Evolutionary conservation across 2,888 invertebrate species (phyloP).

Genomic region (Nemapogon koenigi): DNA sequence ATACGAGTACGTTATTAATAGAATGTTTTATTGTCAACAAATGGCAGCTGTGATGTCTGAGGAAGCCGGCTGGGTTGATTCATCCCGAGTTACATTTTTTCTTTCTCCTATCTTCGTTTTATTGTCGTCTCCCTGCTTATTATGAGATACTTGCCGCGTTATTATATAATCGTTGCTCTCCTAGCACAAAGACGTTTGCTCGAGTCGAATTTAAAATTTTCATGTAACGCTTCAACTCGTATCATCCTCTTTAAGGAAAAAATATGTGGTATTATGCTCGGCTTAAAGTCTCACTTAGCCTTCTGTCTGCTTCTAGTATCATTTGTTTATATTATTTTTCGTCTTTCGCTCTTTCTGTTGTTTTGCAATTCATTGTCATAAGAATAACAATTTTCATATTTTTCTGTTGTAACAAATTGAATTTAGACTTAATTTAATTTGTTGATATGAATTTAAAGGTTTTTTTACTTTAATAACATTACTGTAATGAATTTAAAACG

Average conservation of each 20-base stretch:
- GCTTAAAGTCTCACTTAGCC: constrained; percentile 19
- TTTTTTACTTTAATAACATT: too few species aligned
- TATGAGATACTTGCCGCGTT: constrained; percentile 21
- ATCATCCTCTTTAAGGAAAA: constrained; percentile 22
- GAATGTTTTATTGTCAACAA: too few species aligned
- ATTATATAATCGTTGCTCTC: constrained; percentile 21
- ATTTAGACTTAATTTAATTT: too few species aligned
- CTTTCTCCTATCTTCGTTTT: constrained; percentile 16
- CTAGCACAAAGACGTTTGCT: constrained; percentile 13
- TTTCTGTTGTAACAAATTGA: too few species aligned
- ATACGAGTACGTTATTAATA: too few species aligned
- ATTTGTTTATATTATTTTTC: constrained; percentile 18
- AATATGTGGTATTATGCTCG: constrained; percentile 22
- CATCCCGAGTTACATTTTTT: constrained; percentile 8
- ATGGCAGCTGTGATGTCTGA: too few species aligned
- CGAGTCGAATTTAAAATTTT: constrained; percentile 19
- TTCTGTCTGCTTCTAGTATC: constrained; percentile 19
- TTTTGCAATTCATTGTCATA: constrained; percentile 5
- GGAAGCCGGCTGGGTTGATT: too few species aligned
- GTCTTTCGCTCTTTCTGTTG: constrained; percentile 16
- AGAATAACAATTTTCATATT: too few species aligned
- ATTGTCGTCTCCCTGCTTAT: constrained; percentile 19
- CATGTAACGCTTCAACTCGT: constrained; percentile 19
- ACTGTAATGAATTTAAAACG: too few species aligned
- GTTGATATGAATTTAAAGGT: too few species aligned